Evolutionary conservation across 1,140 invertebrate genomes (phyloP).

Genomic region (Diabrotica undecimpunctata): DNA sequence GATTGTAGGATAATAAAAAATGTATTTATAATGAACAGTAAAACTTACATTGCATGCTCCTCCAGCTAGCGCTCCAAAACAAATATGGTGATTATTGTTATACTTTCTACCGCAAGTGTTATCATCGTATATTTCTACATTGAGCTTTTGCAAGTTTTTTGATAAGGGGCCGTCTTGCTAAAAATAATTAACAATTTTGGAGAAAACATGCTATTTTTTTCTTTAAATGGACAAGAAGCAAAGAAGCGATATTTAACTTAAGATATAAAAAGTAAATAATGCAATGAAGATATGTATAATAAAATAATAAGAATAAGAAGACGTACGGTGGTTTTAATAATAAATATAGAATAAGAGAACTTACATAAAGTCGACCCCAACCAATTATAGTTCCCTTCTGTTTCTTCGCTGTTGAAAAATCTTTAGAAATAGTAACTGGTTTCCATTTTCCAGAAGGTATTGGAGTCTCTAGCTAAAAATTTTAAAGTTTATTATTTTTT

Average conservation of each 20-base stretch:
- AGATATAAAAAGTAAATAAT: too few species aligned
- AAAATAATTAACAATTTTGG: conserved; percentile 11
- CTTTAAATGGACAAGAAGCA: too few species aligned
- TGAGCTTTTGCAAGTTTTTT: conserved; percentile 21
- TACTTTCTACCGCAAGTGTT: conserved; percentile 15
- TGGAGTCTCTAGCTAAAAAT: conserved; percentile 20
- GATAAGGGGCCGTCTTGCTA: conserved; percentile 25
- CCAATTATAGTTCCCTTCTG: conserved; percentile 26
- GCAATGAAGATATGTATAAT: too few species aligned
- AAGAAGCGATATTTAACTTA: too few species aligned
- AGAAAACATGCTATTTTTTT: conserved; percentile 4
- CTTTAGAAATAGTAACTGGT: conserved; percentile 21
- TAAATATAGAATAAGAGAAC: neutral
- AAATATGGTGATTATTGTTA: conserved; percentile 26
- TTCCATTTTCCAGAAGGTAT: conserved; percentile 25
- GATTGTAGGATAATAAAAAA: too few species aligned
- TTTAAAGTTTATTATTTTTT: conserved; percentile 3
- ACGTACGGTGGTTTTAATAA: neutral
- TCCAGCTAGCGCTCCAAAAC: conserved; percentile 24
- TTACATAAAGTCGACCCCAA: conserved; percentile 27
- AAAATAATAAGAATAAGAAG: too few species aligned
- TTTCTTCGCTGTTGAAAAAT: conserved; percentile 20
- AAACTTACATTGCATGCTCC: conserved; percentile 29
- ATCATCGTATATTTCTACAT: conserved; percentile 24
- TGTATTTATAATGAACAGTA: neutral